Evolutionary conservation across 2,888 invertebrate species (phyloP), one percentile per base, ranked within the genome.

Genomic region (Eilema griseolum): DNA sequence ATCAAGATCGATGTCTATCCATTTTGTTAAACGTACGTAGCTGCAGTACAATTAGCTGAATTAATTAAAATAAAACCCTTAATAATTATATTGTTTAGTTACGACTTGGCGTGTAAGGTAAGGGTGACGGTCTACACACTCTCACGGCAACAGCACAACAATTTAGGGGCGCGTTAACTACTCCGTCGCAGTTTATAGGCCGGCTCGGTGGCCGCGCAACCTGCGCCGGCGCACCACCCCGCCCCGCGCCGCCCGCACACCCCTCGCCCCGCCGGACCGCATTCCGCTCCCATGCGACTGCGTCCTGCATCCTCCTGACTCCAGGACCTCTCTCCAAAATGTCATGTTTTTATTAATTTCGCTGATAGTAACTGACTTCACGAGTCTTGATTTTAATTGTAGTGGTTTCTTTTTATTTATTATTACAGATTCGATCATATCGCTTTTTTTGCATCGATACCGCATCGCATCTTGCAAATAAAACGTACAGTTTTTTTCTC

Each of bases 281-380:
- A 95, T 95, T 95, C 95, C 95, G 90, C 95, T 95, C 95, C 95
- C 95, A 95, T 93, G 93, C 94, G 93, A 92, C 94, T 90, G 90
- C 90, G 87, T 90, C 89, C 91, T 89, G 89, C 87, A 88, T 88
- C 89, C 89, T 89, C 88, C 88, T 79, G 78, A 79, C 75, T 82
- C 82, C 91, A 89, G 92, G 90, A 91, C 88, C 89, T 90, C 89
- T 90, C 90, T 86, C 93, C 91, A 88, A 94, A 94, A 93, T 91
- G 89, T 92, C 90, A 89, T 90, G 90, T 91, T 92, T 90, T 92
- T 91, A 91, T 91, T 91, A 89, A 89, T 87, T 85, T 83, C 75
- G 79, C 83, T 80, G 69, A 77, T 78, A 82, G 72, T 75, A 72
- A 80, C 73, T 56, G 74, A 67, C 66, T 67, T 72, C 64, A 67